Evolutionary conservation across 2,888 invertebrate species (phyloP).

Genomic region (Alentia gelatinosa): DNA sequence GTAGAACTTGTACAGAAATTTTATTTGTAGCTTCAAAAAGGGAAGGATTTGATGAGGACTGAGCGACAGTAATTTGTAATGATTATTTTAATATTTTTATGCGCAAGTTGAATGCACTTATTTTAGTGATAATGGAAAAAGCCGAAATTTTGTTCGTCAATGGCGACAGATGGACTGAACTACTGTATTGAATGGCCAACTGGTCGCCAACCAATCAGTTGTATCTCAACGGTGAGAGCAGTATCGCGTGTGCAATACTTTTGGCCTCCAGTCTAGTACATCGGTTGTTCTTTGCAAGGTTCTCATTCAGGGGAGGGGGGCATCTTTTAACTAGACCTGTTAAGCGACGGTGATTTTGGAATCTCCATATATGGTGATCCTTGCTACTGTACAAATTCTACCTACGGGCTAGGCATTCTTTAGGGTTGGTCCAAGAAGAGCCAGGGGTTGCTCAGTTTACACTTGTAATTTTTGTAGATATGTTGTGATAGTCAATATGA

Average conservation of each 20-base stretch:
- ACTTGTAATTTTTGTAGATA: conserved; percentile 49
- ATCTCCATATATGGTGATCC: background rate
- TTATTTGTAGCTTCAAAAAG: background rate
- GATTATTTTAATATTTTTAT: too few relatives aligned
- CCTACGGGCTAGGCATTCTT: background rate
- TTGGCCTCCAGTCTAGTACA: background rate
- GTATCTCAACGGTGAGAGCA: background rate
- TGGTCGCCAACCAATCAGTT: background rate
- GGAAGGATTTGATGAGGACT: background rate
- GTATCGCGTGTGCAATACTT: conserved; percentile 35
- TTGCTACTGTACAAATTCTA: background rate
- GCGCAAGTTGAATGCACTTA: background rate
- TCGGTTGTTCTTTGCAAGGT: background rate
- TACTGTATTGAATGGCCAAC: background rate
- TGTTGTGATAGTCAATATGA: conserved; percentile 46
- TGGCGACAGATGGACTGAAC: background rate
- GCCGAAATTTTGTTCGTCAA: background rate
- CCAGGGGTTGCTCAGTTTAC: conserved; percentile 27
- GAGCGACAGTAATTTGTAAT: too few relatives aligned
- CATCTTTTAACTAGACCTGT: conserved; percentile 2
- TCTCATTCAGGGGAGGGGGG: background rate
- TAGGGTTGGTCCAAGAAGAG: conserved; percentile 12
- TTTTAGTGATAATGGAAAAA: background rate
- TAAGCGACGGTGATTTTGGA: background rate
- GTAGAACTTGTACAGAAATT: conserved; percentile 8